A percentile compares a stretch with the other conserved stretches of the same genome.
These are phyloP conservation scores for Stegodyphus mimosarum DNA, from an alignment of 1,140 invertebrate species.

Conservation along the genomic window DNA sequence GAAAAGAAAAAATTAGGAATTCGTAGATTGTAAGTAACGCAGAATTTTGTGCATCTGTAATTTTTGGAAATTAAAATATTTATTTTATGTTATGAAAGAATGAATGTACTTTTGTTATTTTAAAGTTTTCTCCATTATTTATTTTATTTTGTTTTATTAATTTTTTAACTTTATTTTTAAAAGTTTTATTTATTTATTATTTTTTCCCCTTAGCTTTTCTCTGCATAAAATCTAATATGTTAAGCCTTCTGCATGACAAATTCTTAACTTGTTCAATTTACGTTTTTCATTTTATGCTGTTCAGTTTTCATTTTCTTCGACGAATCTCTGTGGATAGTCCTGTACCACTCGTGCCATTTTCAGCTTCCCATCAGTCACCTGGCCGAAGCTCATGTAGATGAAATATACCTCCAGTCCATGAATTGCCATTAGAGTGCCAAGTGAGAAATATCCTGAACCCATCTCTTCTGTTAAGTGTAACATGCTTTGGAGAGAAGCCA, in stretches of 20 bases:
- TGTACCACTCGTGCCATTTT: constrained; percentile 57
- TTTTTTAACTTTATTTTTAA: background rate
- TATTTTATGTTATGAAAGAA: background rate
- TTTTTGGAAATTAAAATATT: background rate
- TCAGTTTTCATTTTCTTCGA: constrained; percentile 60
- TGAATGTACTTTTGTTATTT: background rate
- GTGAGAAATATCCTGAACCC: background rate
- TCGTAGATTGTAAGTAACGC: constrained; percentile 87
- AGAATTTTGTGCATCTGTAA: background rate
- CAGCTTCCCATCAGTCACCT: constrained; percentile 57
- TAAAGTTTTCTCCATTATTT: constrained; percentile 1
- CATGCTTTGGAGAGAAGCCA: background rate
- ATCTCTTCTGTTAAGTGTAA: background rate
- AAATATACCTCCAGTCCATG: constrained; percentile 6
- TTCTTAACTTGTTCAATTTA: constrained; percentile 29
- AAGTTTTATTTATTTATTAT: background rate
- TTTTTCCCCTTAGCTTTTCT: background rate
- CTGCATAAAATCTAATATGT: background rate
- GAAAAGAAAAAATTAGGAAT: constrained; percentile 85
- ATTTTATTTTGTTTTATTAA: background rate
- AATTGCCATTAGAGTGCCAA: constrained; percentile 46
- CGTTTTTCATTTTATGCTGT: constrained; percentile 52
- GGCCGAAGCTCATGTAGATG: constrained; percentile 54
- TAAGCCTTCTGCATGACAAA: constrained; percentile 38
- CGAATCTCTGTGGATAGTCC: constrained; percentile 45